Base-by-base conservation (phyloP, 2,888 invertebrate species). In the Tetragonula carbonaria region DNA sequence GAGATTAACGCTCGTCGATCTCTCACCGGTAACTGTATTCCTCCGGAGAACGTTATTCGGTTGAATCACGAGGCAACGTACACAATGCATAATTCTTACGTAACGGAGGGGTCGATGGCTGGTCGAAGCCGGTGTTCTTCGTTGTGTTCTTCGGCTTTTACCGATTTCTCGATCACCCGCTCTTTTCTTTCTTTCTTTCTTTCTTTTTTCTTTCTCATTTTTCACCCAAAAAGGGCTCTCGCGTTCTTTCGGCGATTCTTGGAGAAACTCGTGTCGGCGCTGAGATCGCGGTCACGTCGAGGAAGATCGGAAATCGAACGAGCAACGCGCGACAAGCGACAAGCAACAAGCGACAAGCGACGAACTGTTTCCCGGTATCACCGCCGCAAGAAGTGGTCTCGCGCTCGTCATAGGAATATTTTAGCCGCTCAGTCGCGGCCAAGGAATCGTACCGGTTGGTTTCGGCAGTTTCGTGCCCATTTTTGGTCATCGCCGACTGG, bases 31-130 rank as follows among this genome's bases (percentile, higher is more conserved):
- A 73, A 73, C 72, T 73, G 72, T 73, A 73, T 62, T 59, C 59
- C 50, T 18, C 59, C 13, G 3, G 23, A 45, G 45, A 59, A 72
- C 59, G 72, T 73, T 59, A 59, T 16, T 62, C 72, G 72, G 2
- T n/a, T 63, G 73, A 63, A 73, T 73, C 73, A 63, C 14, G 38
- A 73, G 16, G 71, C 21, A 62, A 57, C 75, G 72, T 70, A 53
- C 62, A 77, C 80, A 85, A 84, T 85, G 82, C 80, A 66, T 80
- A 85, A 89, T 72, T 50, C 73, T 90, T 88, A 81, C 89, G 85
- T 88, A 90, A 89, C 68, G 80, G 80, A 33, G 65, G 73, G 78
- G 81, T 77, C 79, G 77, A 74, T 68, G 76, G 71, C 83, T 90
- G 74, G 85, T 77, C 84, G 85, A 84, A 85, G 86, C 63, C 33